Percentiles rank a stretch among this genome's conserved stretches.
Evolutionary conservation across 2,888 invertebrate genomes (phyloP).

Genomic region (Sylvicola cinctus): DNA sequence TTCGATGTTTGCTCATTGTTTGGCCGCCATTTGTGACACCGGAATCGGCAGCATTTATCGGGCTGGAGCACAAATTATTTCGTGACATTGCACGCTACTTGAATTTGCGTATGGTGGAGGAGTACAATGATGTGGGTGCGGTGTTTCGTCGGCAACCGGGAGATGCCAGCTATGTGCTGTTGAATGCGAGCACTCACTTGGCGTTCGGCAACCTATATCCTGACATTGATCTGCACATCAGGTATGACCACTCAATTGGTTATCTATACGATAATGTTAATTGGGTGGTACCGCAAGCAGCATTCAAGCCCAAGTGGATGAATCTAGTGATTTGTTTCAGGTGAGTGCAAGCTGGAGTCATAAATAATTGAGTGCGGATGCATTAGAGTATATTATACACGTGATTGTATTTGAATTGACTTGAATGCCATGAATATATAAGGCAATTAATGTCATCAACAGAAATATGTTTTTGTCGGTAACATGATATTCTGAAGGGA

Average conservation of each 20-base stretch:
- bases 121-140: not conserved
- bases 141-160: not conserved
- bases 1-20: slow-evolving; percentile 4
- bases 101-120: slow-evolving; percentile 3
- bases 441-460: not conserved
- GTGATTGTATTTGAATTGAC: slow-evolving; percentile 1
- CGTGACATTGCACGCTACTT: slow-evolving; percentile 6
- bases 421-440: not conserved
- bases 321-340: slow-evolving; percentile 6
- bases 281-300: slow-evolving; percentile 4
- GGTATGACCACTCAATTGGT: not conserved
- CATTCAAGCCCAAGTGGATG: slow-evolving; percentile 5
- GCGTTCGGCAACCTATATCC: slow-evolving; percentile 7
- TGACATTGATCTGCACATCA: slow-evolving; percentile 2
- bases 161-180: not conserved
- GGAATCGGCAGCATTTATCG: not conserved
- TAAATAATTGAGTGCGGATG: too few relatives aligned
- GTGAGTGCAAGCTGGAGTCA: slow-evolving; percentile 4
- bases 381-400: too few relatives aligned
- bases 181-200: slow-evolving; percentile 3
- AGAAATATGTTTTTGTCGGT: too few relatives aligned
- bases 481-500: too few relatives aligned
- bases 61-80: slow-evolving; percentile 7
- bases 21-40: slow-evolving; percentile 7
- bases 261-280: slow-evolving; percentile 3